Percentiles rank a stretch among this genome's conserved stretches.
Conservation (phyloP, 2,888 invertebrate genomes). For the Cheilosia scutellata region DNA sequence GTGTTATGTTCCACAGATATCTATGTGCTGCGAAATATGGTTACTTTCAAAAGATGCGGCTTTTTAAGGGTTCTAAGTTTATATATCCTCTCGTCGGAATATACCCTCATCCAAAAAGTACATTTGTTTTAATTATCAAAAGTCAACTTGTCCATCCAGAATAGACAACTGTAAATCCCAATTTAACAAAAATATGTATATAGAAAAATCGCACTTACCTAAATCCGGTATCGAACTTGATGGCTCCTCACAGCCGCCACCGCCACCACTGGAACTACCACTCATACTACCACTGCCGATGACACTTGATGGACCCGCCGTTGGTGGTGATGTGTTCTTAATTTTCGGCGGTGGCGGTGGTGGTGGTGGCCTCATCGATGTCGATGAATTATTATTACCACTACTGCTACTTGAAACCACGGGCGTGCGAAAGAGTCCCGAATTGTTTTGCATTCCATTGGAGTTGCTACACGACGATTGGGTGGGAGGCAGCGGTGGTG, state of each 20-base stretch:
- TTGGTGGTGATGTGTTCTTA: constrained; percentile 79
- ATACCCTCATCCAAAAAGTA: no score
- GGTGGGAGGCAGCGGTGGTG: constrained; percentile 59
- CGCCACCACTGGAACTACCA: constrained; percentile 47
- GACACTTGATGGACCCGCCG: constrained; percentile 69
- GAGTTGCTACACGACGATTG: constrained; percentile 69
- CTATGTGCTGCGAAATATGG: no score
- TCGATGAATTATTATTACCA: constrained; percentile 77
- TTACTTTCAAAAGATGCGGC: no score
- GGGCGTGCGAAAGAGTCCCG: constrained; percentile 82
- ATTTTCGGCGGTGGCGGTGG: constrained; percentile 84
- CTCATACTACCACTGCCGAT: constrained; percentile 54
- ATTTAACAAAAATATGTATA: background rate
- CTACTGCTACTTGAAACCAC: constrained; percentile 81
- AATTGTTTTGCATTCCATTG: constrained; percentile 67
- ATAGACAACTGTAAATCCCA: background rate
- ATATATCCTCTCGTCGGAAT: no score
- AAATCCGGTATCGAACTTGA: constrained; percentile 95
- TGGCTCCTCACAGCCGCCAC: constrained; percentile 89
- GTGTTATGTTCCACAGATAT: no score
- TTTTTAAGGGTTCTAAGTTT: no score
- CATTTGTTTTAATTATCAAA: no score
- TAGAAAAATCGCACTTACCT: constrained; percentile 86
- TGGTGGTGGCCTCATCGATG: constrained; percentile 83
- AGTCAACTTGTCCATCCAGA: no score